A percentile compares a stretch with the other conserved stretches of the same genome.
phyloP scores from a whole-genome alignment of 2,797 vertebrate species.

The Hafferia zeledoni region DNA sequence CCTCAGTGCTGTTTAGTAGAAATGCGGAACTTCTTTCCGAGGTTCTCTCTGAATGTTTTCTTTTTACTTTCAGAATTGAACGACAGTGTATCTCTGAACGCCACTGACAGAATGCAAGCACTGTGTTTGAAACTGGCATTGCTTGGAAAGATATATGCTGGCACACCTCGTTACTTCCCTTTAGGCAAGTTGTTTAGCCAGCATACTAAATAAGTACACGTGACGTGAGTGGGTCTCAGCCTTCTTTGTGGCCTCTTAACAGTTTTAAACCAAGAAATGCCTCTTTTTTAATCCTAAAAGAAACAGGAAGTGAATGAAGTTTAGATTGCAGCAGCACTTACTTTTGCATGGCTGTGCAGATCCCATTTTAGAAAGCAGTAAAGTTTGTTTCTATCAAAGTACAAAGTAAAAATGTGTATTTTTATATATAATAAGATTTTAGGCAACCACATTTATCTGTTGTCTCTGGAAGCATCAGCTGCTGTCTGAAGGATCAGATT shows the following conservation, averaged over 20 bases:
- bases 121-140: constrained; percentile 92
- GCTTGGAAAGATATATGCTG: constrained; percentile 92
- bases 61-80: constrained; percentile 82
- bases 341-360: not conserved
- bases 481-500: not conserved
- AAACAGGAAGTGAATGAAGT: not conserved
- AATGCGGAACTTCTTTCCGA: not conserved
- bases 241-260: not conserved
- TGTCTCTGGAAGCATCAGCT: not conserved
- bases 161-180: constrained; percentile 95
- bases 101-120: constrained; percentile 90
- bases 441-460: not conserved
- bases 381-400: not conserved
- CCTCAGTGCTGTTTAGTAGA: not conserved
- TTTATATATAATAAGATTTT: not conserved
- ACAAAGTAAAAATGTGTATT: not conserved
- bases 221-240: not conserved
- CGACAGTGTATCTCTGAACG: constrained; percentile 86
- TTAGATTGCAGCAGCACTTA: not conserved
- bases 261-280: not conserved
- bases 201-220: not conserved
- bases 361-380: not conserved
- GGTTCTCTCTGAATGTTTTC: not conserved
- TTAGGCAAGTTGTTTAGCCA: constrained; percentile 79
- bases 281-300: not conserved